Conservation (phyloP, 2,888 invertebrate genomes). For the Sinopyrophorus schimmeli region DNA sequence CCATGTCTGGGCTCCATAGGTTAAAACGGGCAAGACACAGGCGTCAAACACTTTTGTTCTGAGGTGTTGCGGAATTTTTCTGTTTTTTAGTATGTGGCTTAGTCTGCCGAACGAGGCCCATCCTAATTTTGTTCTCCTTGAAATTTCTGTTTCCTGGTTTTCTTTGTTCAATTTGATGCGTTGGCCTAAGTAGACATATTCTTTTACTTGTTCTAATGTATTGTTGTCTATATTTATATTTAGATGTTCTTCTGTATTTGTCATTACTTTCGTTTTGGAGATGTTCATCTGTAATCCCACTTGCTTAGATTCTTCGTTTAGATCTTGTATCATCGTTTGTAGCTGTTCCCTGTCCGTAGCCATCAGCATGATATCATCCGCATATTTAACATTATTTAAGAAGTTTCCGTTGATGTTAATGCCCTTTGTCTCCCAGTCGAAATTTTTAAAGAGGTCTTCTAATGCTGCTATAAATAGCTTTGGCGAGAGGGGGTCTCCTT, state of each 20-base stretch:
- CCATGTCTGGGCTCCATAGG: too few species aligned
- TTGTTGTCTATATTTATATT: background rate
- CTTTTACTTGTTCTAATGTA: background rate
- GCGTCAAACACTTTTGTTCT: too few species aligned
- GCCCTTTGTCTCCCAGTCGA: background rate
- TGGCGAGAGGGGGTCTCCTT: slow-evolving; percentile 1
- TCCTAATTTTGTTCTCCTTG: slow-evolving; percentile 1
- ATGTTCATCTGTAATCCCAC: slow-evolving; percentile 1
- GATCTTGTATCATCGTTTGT: slow-evolving; percentile 6
- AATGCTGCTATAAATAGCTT: background rate
- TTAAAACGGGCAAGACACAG: too few species aligned
- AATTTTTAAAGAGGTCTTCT: background rate
- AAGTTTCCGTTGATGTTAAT: background rate
- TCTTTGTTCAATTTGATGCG: background rate
- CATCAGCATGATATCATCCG: background rate
- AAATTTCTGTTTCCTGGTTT: slow-evolving; percentile 3
- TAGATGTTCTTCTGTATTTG: slow-evolving; percentile 2
- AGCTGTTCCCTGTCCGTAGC: background rate
- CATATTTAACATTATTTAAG: background rate
- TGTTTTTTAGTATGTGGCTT: too few species aligned
- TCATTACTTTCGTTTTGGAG: slow-evolving; percentile 7
- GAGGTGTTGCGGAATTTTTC: too few species aligned
- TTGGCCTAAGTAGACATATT: background rate
- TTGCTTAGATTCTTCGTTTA: background rate
- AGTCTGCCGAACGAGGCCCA: too few species aligned